phyloP scores from a whole-genome alignment of 2,113 vertebrate genomes.

The Rousettus leschenaultii region DNA sequence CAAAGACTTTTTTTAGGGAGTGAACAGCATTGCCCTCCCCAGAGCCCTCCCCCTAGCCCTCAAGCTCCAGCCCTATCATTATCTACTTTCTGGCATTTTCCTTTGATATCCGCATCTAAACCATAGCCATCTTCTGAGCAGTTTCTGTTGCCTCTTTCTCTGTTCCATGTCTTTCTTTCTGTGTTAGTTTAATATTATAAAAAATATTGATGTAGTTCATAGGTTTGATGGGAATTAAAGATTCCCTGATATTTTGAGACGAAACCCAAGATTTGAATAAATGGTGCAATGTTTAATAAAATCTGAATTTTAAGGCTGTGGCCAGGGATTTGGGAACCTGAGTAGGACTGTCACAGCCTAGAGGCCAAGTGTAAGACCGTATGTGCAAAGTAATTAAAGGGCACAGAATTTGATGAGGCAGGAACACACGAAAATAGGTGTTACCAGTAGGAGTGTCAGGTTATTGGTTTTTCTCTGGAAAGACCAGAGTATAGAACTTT shows the following conservation, averaged over 20 bases:
- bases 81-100: not conserved
- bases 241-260: not conserved
- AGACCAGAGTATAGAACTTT: not conserved
- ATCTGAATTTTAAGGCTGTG: not conserved
- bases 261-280: slow-evolving; percentile 19
- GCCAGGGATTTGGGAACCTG: not conserved
- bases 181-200: not conserved
- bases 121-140: not conserved
- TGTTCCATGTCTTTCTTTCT: not conserved
- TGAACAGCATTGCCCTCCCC: not conserved
- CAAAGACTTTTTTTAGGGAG: not conserved
- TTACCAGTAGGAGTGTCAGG: not conserved
- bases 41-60: not conserved
- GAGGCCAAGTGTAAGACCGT: not conserved
- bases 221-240: not conserved
- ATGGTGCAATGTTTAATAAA: not conserved
- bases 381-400: not conserved
- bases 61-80: not conserved
- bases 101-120: not conserved
- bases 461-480: not conserved
- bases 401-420: not conserved
- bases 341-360: not conserved
- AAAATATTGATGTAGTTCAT: not conserved
- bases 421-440: not conserved
- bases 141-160: not conserved